A percentile compares a stretch with the other conserved stretches of the same genome.
phyloP scores from a whole-genome alignment of 2,797 vertebrate species.

The Columba guinea region DNA sequence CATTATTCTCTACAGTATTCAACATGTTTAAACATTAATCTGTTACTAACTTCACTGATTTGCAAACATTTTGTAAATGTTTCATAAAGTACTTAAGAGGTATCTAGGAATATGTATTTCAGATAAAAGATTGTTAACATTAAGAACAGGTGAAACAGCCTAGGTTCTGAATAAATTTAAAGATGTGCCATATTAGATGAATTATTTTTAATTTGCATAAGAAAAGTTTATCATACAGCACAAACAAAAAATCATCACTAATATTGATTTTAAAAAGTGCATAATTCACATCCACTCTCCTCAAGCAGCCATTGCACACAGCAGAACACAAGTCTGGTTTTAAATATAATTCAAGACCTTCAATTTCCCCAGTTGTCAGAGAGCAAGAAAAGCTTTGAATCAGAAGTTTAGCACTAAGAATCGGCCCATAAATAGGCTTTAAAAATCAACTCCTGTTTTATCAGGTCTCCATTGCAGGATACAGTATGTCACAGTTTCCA shows the following conservation, averaged over 20 bases:
- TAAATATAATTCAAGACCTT: neutral
- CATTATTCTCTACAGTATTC: neutral
- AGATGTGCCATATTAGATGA: neutral
- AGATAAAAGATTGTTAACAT: neutral
- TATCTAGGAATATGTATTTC: neutral
- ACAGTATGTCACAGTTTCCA: neutral
- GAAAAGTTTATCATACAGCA: neutral
- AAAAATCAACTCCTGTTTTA: neutral
- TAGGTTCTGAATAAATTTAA: neutral
- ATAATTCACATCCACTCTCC: neutral
- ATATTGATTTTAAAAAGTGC: neutral
- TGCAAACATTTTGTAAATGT: neutral
- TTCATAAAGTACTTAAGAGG: neutral
- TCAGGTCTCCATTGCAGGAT: neutral
- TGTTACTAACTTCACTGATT: neutral
- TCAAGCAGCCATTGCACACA: neutral
- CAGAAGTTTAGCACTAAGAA: neutral
- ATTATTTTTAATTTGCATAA: neutral
- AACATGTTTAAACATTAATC: neutral
- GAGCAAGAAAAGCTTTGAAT: neutral
- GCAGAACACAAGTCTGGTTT: neutral
- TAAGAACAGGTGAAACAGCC: neutral
- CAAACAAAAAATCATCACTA: neutral
- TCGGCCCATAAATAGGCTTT: neutral
- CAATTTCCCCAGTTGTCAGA: neutral